phyloP scores from a whole-genome alignment of 2,888 invertebrate genomes.

The Taenaris catops region DNA sequence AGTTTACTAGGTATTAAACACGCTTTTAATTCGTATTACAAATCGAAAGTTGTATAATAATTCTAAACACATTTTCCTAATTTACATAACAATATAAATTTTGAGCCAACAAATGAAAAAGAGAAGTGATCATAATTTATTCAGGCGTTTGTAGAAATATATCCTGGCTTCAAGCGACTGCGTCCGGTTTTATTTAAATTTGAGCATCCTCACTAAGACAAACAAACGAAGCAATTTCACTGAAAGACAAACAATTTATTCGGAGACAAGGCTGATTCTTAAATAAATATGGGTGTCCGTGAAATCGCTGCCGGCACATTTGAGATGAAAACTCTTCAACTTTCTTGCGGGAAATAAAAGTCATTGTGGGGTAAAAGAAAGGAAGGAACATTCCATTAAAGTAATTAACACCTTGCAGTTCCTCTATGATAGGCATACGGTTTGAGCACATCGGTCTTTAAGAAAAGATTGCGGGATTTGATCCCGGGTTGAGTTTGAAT shows the following conservation, averaged over 20 bases:
- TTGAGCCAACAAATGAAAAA: background rate
- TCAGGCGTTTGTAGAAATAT: conserved; percentile 6
- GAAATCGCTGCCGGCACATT: conserved; percentile 10
- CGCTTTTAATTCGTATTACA: too few species aligned
- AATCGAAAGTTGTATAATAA: too few species aligned
- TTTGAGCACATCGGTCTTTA: too few species aligned
- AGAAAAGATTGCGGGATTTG: too few species aligned
- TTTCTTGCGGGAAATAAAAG: conserved; percentile 8
- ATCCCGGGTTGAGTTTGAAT: too few species aligned
- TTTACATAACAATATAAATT: too few species aligned
- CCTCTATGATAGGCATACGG: too few species aligned
- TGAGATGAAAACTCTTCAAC: conserved; percentile 7
- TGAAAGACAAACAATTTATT: conserved; percentile 46
- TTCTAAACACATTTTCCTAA: too few species aligned
- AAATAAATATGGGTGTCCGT: conserved; percentile 31
- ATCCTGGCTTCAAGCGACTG: conserved; percentile 10
- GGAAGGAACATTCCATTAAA: background rate
- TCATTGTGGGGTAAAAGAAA: background rate
- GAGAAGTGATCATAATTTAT: conserved; percentile 1
- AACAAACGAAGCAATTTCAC: conserved; percentile 33
- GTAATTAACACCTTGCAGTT: background rate
- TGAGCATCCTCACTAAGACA: conserved; percentile 36
- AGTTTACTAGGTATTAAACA: too few species aligned
- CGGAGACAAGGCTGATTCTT: conserved; percentile 33
- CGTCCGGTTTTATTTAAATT: conserved; percentile 36